Base-by-base conservation (phyloP, 2,797 vertebrate species). In the Sebastes hubbsi region DNA sequence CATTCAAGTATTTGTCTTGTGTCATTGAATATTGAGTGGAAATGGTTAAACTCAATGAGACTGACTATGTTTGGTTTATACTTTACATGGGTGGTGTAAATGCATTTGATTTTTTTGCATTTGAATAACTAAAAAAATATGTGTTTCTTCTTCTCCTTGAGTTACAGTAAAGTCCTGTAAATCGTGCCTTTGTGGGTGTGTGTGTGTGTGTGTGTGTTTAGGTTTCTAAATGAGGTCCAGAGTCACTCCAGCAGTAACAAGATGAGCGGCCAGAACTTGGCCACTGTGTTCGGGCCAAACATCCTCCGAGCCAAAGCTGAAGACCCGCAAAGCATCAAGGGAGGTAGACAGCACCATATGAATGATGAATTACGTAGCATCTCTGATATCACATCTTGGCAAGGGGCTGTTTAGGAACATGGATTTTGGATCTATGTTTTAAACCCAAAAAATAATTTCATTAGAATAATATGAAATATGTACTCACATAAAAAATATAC, bases 231-330 rank as follows among this genome's bases (percentile, higher is more conserved):
- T 38, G 96, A 97, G 72, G 96, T 97, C 70, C 96, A 96, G 77
- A 94, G 92, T 73, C 93, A 88, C 87, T 95, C 95, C 71, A 87
- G 86, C 72, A 93, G 89, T 36, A 97, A 97, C 88, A 96, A 94
- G 84, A 96, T 96, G 96, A 95, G 91, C 11, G 87, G 93, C 36
- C 94, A 96, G 77, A 97, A 96, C 83, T 72, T 96, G 70, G 96
- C 96, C 8, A 96, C 96, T 1, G 96, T 96, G 72, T 97, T 97
- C 16, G 96, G 95, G 32, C 96, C 96, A 36, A 97, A 97, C 85
- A 96, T 97, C 76, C 92, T 96, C 30, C 87, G 95, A 66, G 95
- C 94, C 42, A 97, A 96, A 92, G 92, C 95, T 8, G 95, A 96
- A 75, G 95, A 96, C 82, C 95, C 93, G 4, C 94, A 96, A 84